Evolutionary conservation across 1,140 invertebrate genomes (phyloP).

Genomic region (Lutraria rhynchaena): DNA sequence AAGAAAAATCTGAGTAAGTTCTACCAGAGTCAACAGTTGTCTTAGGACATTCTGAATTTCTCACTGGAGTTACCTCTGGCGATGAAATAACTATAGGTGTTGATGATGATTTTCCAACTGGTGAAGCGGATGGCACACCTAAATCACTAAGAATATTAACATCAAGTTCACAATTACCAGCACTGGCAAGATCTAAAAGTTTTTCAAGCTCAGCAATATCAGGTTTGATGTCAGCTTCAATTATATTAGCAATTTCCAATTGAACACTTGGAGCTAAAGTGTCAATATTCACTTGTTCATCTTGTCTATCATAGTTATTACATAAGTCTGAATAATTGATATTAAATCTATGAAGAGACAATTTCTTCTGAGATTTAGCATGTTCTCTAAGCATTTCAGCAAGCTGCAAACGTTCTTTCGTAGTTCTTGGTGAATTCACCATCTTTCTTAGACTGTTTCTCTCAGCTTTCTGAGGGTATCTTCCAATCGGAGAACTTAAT

Average conservation of each 20-base stretch:
- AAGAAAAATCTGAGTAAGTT: too few species aligned
- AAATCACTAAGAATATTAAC: conserved; percentile 37
- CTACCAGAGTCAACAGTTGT: too few species aligned
- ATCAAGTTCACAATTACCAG: conserved; percentile 43
- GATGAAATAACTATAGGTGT: not conserved
- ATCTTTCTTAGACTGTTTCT: conserved; percentile 34
- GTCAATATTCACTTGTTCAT: conserved; percentile 43
- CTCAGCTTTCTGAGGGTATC: conserved; percentile 3
- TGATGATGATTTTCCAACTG: not conserved
- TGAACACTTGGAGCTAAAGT: conserved; percentile 37
- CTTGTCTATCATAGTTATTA: conserved; percentile 24
- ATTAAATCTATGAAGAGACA: conserved; percentile 56
- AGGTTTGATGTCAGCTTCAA: conserved; percentile 56
- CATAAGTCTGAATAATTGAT: conserved; percentile 52
- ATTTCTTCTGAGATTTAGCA: conserved; percentile 49
- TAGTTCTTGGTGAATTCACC: conserved; percentile 53
- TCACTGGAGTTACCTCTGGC: not conserved
- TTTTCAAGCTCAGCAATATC: conserved; percentile 46
- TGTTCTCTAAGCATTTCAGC: conserved; percentile 53
- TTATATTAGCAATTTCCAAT: conserved; percentile 54
- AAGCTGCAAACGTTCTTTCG: conserved; percentile 46
- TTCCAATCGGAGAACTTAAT: not conserved
- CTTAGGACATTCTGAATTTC: too few species aligned
- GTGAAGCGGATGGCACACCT: not conserved
- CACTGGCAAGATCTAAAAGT: conserved; percentile 40